These are phyloP conservation scores for Drosophila mauritiana DNA, from an alignment of 1,140 invertebrate genomes.

Conservation along the genomic window DNA sequence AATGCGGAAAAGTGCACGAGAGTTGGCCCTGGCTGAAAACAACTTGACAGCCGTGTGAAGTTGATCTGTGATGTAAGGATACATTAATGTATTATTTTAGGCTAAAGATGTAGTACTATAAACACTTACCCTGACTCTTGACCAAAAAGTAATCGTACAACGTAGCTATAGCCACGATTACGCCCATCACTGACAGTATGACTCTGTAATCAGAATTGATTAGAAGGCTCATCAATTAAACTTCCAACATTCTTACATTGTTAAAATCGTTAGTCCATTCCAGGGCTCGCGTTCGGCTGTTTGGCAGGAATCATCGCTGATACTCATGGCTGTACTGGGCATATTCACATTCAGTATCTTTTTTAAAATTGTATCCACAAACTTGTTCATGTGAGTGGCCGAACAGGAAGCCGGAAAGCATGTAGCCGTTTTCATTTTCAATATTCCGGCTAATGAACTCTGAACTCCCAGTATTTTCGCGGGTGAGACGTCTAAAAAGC, in stretches of 20 bases:
- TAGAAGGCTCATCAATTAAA: too few species aligned
- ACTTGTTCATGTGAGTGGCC: conserved; percentile 13
- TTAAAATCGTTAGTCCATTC: conserved; percentile 36
- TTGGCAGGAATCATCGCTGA: conserved; percentile 15
- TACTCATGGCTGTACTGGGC: background rate
- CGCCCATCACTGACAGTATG: conserved; percentile 26
- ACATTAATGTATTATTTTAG: background rate
- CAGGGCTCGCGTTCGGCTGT: conserved; percentile 2
- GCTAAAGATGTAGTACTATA: too few species aligned
- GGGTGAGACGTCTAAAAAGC: background rate
- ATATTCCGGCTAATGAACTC: background rate
- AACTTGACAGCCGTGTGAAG: conserved; percentile 27
- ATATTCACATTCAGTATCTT: background rate
- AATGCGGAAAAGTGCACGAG: conserved; percentile 34
- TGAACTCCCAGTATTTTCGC: background rate
- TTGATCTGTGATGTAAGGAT: conserved; percentile 18
- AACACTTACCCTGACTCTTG: conserved; percentile 13
- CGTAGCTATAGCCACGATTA: conserved; percentile 18
- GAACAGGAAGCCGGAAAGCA: conserved; percentile 23
- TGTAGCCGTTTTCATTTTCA: background rate
- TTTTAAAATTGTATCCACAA: background rate
- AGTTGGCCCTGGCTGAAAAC: conserved; percentile 52
- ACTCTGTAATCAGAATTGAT: conserved; percentile 14
- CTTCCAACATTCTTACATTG: conserved; percentile 28
- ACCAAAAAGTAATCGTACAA: conserved; percentile 44